Percentiles rank a stretch among this genome's conserved stretches.
Evolutionary conservation across 2,797 vertebrate species (phyloP).

Genomic region (Hippopotamyrus pictus): DNA sequence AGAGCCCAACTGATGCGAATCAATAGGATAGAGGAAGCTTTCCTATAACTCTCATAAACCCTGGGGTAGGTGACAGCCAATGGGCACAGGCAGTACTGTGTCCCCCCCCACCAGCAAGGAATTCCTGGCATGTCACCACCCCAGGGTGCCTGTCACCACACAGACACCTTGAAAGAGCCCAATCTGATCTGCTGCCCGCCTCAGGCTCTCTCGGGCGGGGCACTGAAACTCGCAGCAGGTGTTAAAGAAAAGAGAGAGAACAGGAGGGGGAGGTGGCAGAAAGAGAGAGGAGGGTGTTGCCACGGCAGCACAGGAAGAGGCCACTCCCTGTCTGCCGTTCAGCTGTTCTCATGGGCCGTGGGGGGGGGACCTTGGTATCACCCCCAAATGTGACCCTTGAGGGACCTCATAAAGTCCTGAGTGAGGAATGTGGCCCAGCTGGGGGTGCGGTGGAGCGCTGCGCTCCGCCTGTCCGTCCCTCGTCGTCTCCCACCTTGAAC

Average conservation of each 20-base stretch:
- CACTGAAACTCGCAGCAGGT: slow-evolving; percentile 42
- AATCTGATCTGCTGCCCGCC: slow-evolving; percentile 29
- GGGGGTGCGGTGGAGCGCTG: neutral
- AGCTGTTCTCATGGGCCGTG: neutral
- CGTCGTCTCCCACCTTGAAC: neutral
- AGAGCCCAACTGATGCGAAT: neutral
- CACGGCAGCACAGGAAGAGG: neutral
- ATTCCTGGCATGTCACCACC: slow-evolving; percentile 71
- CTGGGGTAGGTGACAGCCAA: neutral
- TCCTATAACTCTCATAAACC: neutral
- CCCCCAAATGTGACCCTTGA: neutral
- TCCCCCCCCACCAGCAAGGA: slow-evolving; percentile 53
- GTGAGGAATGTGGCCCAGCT: neutral
- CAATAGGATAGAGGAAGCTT: neutral
- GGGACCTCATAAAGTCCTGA: neutral
- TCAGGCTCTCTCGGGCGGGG: slow-evolving; percentile 47
- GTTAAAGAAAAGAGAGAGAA: slow-evolving; percentile 11
- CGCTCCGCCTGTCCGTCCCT: neutral
- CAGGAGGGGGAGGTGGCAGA: neutral
- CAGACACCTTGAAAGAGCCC: slow-evolving; percentile 35
- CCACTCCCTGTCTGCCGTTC: neutral
- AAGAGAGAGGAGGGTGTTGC: neutral
- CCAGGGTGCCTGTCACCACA: slow-evolving; percentile 60
- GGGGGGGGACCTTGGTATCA: neutral
- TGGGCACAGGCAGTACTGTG: neutral